Evolutionary conservation across 2,888 invertebrate genomes (phyloP).

Genomic region (Homarus gammarus): DNA sequence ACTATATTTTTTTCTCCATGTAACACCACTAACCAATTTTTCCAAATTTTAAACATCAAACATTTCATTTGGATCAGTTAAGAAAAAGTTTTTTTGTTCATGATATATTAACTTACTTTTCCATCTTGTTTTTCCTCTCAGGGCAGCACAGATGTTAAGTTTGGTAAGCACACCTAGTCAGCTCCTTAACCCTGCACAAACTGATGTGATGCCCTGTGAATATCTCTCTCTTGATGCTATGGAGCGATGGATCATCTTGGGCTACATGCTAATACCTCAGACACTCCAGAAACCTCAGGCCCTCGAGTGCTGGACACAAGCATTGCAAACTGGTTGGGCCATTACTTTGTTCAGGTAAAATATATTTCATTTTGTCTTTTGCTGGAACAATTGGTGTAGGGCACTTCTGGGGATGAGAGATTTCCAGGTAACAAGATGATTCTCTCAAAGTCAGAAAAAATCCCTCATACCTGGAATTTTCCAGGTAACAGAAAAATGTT

Average conservation of each 20-base stretch:
- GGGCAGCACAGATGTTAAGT: slow-evolving; percentile 93
- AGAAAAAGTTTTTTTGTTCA: background rate
- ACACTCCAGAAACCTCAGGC: slow-evolving; percentile 89
- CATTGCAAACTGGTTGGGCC: slow-evolving; percentile 73
- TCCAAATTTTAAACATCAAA: background rate
- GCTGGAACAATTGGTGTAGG: no score
- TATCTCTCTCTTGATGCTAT: slow-evolving; percentile 95
- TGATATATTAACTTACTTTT: background rate
- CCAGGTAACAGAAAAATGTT: no score
- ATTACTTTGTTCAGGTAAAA: slow-evolving; percentile 74
- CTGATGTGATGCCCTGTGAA: slow-evolving; percentile 98
- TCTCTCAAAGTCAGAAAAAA: no score
- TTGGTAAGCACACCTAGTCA: slow-evolving; percentile 96
- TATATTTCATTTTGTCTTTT: background rate
- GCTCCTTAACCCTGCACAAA: slow-evolving; percentile 94
- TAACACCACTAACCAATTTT: no score
- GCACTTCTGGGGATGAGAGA: no score
- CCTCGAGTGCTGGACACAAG: slow-evolving; percentile 87
- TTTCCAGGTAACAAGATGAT: no score
- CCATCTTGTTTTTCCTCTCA: slow-evolving; percentile 22
- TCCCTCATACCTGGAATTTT: no score
- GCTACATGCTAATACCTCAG: slow-evolving; percentile 93
- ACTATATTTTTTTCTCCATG: no score
- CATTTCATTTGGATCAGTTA: background rate
- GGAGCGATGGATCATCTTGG: slow-evolving; percentile 98